Conservation (phyloP, 2,797 vertebrate species). For the Esox masquinongy region DNA sequence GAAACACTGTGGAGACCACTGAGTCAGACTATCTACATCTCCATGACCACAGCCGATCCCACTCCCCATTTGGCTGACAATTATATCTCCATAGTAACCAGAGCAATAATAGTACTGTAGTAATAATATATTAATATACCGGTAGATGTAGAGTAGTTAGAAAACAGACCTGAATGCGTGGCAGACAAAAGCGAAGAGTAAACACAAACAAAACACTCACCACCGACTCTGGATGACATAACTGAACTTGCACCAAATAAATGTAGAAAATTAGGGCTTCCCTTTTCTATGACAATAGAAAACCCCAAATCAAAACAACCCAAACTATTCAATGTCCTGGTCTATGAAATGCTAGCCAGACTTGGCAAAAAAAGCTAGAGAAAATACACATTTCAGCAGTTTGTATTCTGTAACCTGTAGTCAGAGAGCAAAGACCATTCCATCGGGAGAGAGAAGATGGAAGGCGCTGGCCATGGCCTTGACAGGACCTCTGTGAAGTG, state of each 20-base stretch:
- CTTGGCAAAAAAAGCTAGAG: slow-evolving; percentile 9
- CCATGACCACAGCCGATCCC: background rate
- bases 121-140: background rate
- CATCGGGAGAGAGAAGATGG: slow-evolving; percentile 25
- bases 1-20: background rate
- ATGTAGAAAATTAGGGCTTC: background rate
- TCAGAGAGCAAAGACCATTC: slow-evolving; percentile 21
- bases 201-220: slow-evolving; percentile 3
- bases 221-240: slow-evolving; percentile 14
- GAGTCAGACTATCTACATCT: background rate
- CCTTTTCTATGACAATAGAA: slow-evolving; percentile 8
- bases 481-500: slow-evolving; percentile 47
- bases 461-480: slow-evolving; percentile 48
- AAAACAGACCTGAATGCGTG: slow-evolving; percentile 18
- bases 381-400: background rate
- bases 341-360: slow-evolving; percentile 26
- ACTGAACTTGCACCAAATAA: slow-evolving; percentile 13
- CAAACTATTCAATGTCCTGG: slow-evolving; percentile 12
- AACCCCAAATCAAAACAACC: slow-evolving; percentile 18
- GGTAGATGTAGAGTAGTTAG: background rate
- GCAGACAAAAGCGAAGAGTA: slow-evolving; percentile 2
- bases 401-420: background rate
- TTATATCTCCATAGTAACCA: slow-evolving; percentile 12
- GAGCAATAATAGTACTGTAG: slow-evolving; percentile 5
- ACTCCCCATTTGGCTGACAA: slow-evolving; percentile 51